Conservation (phyloP, 2,113 vertebrate genomes). For the Spilogale gracilis region DNA sequence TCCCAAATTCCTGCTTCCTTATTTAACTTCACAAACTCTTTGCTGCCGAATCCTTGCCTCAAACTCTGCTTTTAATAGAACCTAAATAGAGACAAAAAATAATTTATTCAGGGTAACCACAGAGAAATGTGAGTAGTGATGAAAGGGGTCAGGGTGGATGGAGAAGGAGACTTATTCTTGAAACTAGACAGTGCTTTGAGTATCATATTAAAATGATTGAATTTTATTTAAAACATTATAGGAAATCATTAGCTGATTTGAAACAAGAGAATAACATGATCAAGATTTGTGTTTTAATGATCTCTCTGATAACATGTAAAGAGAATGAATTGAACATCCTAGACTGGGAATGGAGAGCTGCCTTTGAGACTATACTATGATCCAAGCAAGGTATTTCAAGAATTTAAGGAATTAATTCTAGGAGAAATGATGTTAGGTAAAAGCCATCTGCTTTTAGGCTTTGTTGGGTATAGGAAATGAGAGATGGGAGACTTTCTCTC, state of each 20-base stretch:
- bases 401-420: neutral
- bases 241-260: neutral
- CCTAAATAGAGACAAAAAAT: neutral
- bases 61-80: slow-evolving; percentile 2
- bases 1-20: neutral
- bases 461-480: neutral
- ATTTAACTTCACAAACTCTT: neutral
- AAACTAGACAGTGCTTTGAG: neutral
- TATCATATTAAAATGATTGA: neutral
- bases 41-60: neutral
- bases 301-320: neutral
- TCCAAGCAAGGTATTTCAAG: neutral
- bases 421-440: neutral
- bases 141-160: neutral
- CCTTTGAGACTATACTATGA: neutral
- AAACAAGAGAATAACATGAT: neutral
- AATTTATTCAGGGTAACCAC: neutral
- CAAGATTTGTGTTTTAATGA: neutral
- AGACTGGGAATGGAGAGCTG: neutral
- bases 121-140: neutral
- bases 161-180: neutral
- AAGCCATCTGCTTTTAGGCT: neutral
- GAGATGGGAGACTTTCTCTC: neutral
- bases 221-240: neutral
- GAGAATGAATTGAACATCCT: neutral